Evolutionary conservation across 2,888 invertebrate species (phyloP).

Genomic region (Catocala sponsa): DNA sequence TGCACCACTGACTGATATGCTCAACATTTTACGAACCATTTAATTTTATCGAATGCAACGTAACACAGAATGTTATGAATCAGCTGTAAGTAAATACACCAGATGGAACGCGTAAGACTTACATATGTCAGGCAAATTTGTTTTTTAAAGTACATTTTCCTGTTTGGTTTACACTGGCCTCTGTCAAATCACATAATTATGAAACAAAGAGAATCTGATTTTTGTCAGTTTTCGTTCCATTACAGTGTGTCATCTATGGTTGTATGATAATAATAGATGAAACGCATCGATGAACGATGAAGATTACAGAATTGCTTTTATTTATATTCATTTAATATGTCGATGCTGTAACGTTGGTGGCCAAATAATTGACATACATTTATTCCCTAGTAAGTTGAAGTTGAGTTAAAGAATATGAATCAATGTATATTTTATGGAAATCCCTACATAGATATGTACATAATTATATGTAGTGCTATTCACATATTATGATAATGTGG

Average conservation of each 20-base stretch:
- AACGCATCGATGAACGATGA: conserved; percentile 19
- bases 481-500: no score
- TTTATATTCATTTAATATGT: not conserved
- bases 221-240: conserved; percentile 17
- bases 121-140: conserved; percentile 37
- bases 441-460: no score
- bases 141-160: conserved; percentile 35
- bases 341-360: no score
- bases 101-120: conserved; percentile 35
- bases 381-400: no score
- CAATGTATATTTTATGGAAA: no score
- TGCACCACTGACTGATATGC: conserved; percentile 20
- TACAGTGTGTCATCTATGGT: not conserved
- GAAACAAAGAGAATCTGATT: conserved; percentile 40
- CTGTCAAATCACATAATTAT: conserved; percentile 34
- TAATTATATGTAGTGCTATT: no score
- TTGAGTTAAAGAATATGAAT: no score
- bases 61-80: conserved; percentile 45
- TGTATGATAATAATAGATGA: conserved; percentile 6
- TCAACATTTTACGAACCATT: conserved; percentile 42
- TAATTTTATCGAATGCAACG: conserved; percentile 42
- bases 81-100: conserved; percentile 44
- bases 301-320: not conserved
- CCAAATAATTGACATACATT: no score
- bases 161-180: conserved; percentile 41